Conservation (phyloP, 2,888 invertebrate species). For the Metellina segmentata region DNA sequence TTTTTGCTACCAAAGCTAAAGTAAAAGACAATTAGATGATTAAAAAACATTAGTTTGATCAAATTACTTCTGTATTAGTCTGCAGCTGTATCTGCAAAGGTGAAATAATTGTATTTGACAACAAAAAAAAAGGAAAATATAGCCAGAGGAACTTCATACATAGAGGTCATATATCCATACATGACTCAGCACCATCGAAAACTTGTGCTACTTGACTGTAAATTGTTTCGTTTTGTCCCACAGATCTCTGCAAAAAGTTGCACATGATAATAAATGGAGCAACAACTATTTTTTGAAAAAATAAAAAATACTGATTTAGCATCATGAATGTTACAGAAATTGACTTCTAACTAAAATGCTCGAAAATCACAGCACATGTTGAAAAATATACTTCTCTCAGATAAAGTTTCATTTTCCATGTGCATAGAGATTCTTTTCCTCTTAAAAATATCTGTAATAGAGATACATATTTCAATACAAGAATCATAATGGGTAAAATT, state of each 20-base stretch:
- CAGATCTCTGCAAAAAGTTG: background rate
- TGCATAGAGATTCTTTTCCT: constrained; percentile 45
- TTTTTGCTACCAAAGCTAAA: background rate
- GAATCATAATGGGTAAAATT: background rate
- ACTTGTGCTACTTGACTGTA: background rate
- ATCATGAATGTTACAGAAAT: constrained; percentile 28
- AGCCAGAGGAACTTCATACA: background rate
- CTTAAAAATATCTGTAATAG: constrained; percentile 65
- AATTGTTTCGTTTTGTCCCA: background rate
- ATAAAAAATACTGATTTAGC: constrained; percentile 23
- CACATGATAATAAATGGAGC: background rate
- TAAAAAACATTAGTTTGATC: background rate
- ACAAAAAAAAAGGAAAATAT: background rate
- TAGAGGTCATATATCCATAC: background rate
- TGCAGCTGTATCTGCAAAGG: too few relatives aligned
- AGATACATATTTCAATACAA: background rate
- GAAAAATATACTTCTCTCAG: constrained; percentile 54
- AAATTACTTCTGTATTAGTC: background rate
- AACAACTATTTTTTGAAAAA: background rate
- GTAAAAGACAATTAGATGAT: background rate
- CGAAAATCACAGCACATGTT: constrained; percentile 60
- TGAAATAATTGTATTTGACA: too few relatives aligned
- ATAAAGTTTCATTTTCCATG: constrained; percentile 42
- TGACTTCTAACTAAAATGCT: constrained; percentile 50
- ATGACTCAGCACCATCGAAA: background rate